These are phyloP conservation scores for Melanerpes formicivorus DNA, from an alignment of 2,113 vertebrate species.

Conservation along the genomic window DNA sequence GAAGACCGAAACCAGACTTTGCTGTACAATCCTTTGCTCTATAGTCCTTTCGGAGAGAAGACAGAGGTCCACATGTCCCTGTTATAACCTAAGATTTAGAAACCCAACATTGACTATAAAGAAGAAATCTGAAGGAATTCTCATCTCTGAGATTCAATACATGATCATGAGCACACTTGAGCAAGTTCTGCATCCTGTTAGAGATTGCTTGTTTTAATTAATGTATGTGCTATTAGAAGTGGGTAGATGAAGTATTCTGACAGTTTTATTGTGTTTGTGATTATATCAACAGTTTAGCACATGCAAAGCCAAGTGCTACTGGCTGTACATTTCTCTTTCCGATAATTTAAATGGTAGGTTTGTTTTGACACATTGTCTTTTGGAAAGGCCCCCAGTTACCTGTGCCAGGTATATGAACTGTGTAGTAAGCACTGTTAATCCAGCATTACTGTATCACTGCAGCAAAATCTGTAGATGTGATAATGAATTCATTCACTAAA, in stretches of 20 bases:
- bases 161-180: background rate
- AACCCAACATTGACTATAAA: background rate
- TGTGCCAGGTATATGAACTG: background rate
- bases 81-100: background rate
- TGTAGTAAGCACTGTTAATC: background rate
- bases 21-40: background rate
- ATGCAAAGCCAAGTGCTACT: constrained; percentile 32
- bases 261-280: constrained; percentile 40
- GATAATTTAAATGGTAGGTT: background rate
- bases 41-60: background rate
- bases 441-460: background rate
- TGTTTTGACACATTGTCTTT: constrained; percentile 13
- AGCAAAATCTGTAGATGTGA: background rate
- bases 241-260: background rate
- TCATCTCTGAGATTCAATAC: constrained; percentile 36
- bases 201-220: constrained; percentile 47
- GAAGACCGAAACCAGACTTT: background rate
- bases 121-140: constrained; percentile 6
- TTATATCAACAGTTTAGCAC: constrained; percentile 5
- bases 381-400: constrained; percentile 6
- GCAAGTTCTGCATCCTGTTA: constrained; percentile 16
- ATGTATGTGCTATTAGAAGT: constrained; percentile 2
- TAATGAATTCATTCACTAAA: constrained; percentile 31
- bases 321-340: constrained; percentile 21
- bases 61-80: background rate